Percentiles rank a stretch among this genome's conserved stretches.
These are phyloP conservation scores for Apis laboriosa DNA, from an alignment of 1,140 invertebrate genomes.

Conservation along the genomic window DNA sequence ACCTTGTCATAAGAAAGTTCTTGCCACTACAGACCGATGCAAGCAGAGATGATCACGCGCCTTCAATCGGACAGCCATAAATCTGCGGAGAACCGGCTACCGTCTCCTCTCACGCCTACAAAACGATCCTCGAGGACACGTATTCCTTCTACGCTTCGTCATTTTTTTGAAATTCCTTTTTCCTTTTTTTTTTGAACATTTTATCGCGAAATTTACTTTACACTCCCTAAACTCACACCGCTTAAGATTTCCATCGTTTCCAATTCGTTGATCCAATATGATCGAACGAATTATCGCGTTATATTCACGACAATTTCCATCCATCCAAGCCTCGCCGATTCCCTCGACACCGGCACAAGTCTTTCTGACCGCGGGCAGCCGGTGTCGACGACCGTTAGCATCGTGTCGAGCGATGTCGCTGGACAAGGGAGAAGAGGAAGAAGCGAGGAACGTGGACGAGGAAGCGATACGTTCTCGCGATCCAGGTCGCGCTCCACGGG, in stretches of 20 bases:
- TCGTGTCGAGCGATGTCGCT: slow-evolving; percentile 59
- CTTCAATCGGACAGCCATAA: slow-evolving; percentile 71
- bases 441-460: slow-evolving; percentile 55
- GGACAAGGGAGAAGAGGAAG: slow-evolving; percentile 38
- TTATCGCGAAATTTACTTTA: neutral
- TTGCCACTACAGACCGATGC: slow-evolving; percentile 30
- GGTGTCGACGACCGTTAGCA: slow-evolving; percentile 68
- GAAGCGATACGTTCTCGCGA: slow-evolving; percentile 72
- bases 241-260: too few species aligned
- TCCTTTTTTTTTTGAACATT: neutral
- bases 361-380: neutral
- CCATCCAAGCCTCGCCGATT: too few species aligned
- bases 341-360: too few species aligned
- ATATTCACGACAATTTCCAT: too few species aligned
- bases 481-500: slow-evolving; percentile 68
- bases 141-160: neutral
- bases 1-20: slow-evolving; percentile 56
- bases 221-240: neutral
- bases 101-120: slow-evolving; percentile 45
- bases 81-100: slow-evolving; percentile 64
- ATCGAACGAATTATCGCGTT: too few species aligned
- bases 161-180: slow-evolving; percentile 1
- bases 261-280: too few species aligned
- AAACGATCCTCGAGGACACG: slow-evolving; percentile 31
- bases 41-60: slow-evolving; percentile 42